A percentile compares a stretch with the other conserved stretches of the same genome.
Evolutionary conservation across 2,113 vertebrate genomes (phyloP).

Genomic region (Elachura formosa): DNA sequence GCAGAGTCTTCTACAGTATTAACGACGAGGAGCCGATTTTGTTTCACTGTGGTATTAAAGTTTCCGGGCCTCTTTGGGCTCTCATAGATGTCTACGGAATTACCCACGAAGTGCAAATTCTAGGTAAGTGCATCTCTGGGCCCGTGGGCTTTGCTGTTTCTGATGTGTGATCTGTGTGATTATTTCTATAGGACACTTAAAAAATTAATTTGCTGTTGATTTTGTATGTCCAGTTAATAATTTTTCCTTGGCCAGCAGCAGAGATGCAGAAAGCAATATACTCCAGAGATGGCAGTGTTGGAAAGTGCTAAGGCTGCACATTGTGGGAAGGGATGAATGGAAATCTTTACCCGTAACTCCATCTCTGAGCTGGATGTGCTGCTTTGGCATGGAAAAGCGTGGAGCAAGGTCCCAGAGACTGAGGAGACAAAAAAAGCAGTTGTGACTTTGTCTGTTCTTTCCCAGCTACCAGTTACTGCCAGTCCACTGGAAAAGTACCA

Average conservation of each 20-base stretch:
- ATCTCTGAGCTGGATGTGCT: background rate
- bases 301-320: background rate
- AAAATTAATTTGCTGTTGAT: background rate
- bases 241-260: background rate
- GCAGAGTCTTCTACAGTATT: slow-evolving; percentile 95
- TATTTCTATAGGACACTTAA: background rate
- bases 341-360: background rate
- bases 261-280: background rate
- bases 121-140: slow-evolving; percentile 75
- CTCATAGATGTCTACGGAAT: slow-evolving; percentile 98
- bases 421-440: background rate
- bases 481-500: background rate
- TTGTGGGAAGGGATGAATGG: background rate
- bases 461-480: background rate
- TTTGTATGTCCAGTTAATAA: background rate
- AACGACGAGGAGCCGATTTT: slow-evolving; percentile 92
- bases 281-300: background rate
- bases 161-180: background rate
- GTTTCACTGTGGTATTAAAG: slow-evolving; percentile 95
- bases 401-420: background rate
- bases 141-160: background rate
- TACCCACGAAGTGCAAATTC: slow-evolving; percentile 93
- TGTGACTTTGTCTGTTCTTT: background rate
- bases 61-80: slow-evolving; percentile 93
- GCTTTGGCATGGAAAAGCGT: background rate